phyloP scores from a whole-genome alignment of 2,888 invertebrate genomes.

The Scaptomyza polygonia region DNA sequence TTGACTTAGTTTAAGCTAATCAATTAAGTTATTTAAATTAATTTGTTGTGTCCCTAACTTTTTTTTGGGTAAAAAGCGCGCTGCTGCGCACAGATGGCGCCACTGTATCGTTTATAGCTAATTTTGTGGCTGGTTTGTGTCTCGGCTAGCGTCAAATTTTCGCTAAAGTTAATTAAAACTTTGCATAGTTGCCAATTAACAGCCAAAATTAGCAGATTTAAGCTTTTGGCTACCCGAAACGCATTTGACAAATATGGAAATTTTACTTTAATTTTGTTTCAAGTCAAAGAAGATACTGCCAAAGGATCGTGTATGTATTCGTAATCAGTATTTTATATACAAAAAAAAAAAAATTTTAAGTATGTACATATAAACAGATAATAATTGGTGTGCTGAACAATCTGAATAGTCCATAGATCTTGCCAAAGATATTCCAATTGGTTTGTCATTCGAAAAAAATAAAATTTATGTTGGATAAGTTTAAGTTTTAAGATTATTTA shows the following conservation, averaged over 20 bases:
- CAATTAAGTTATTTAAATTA: neutral
- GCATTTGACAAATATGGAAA: too few species aligned
- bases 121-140: constrained; percentile 75
- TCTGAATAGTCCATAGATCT: too few species aligned
- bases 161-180: constrained; percentile 48
- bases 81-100: constrained; percentile 58
- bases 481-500: neutral
- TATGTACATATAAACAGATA: too few species aligned
- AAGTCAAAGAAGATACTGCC: neutral
- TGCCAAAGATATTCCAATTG: too few species aligned
- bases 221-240: constrained; percentile 33
- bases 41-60: neutral
- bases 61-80: neutral
- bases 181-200: constrained; percentile 53
- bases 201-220: constrained; percentile 48
- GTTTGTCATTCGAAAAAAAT: too few species aligned
- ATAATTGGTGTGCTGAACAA: too few species aligned
- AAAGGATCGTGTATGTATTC: neutral
- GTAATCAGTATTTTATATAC: too few species aligned
- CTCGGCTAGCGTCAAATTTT: constrained; percentile 44
- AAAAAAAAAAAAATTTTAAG: too few species aligned
- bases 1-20: constrained; percentile 17
- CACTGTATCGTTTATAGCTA: constrained; percentile 73
- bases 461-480: neutral
- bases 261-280: too few species aligned